Base-by-base conservation (phyloP, 2,797 vertebrate species). In the Parambassis ranga region DNA sequence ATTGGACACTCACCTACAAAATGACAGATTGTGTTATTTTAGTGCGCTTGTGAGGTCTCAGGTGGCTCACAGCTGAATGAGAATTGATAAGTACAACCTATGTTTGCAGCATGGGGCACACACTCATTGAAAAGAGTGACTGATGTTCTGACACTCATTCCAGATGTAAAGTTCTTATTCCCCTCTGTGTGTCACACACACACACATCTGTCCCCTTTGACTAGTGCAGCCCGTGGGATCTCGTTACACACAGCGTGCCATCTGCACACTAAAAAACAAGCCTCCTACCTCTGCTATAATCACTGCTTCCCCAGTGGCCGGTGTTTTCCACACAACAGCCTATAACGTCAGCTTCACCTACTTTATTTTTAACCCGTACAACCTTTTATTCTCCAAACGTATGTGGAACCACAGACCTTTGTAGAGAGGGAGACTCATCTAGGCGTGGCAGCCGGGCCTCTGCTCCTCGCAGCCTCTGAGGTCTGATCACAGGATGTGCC, bases 201-300 rank as follows among this genome's bases (percentile, higher is more conserved):
- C 27, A 61, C 53, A 36, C 22, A 51, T 7, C 2, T 8, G 20
- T 75, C 82, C 60, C 71, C 37, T 19, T 7, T 61, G 74, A 63
- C 73, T 30, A 15, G 38, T 13, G 37, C 52, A 49, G 46, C 84
- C 70, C 65, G 1, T 56, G 79, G 71, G 81, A 84, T 70, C 81
- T 81, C 6, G 42, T 86, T 86, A 77, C 55, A 57, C 28, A 61
- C 38, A 27, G 42, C 7, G 30, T 44, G 42, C 68, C 81, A 79
- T 84, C 69, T 86, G 75, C 68, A 62, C 1, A 2, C 33, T 33
- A 33, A 77, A 81, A 86, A 85, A 85, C 75, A 86, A 59, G 65
- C 46, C 36, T 51, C 23, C 24, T 19, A 7, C 39, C 27, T 35
- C 46, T 16, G 48, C 31, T 31, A 10, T 59, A 27, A 70, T 60